phyloP scores from a whole-genome alignment of 2,888 invertebrate species.

The Thecocarcelia acutangulata region DNA sequence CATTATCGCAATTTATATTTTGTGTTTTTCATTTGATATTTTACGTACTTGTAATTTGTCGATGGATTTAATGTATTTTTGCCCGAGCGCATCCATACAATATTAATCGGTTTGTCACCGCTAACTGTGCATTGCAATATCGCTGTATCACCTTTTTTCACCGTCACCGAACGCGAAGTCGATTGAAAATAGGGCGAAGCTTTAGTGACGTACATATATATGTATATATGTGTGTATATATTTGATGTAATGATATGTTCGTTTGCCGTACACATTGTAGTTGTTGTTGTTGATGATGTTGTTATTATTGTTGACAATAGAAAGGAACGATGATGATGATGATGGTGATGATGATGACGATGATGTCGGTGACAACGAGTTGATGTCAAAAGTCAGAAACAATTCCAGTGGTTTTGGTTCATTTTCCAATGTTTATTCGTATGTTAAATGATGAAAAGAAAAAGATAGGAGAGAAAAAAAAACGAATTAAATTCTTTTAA shows the following conservation, averaged over 20 bases:
- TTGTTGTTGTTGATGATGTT: neutral
- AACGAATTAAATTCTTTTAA: neutral
- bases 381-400: slow-evolving; percentile 59
- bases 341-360: slow-evolving; percentile 16
- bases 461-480: neutral
- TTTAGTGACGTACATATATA: slow-evolving; percentile 76
- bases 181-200: slow-evolving; percentile 88
- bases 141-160: slow-evolving; percentile 88
- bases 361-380: slow-evolving; percentile 25
- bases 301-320: slow-evolving; percentile 35
- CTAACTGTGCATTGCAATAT: slow-evolving; percentile 88
- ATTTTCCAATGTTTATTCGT: slow-evolving; percentile 26
- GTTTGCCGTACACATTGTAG: slow-evolving; percentile 23
- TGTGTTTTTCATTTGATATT: slow-evolving; percentile 1
- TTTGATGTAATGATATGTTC: slow-evolving; percentile 36
- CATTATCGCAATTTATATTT: neutral
- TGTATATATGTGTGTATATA: too few relatives aligned
- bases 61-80: slow-evolving; percentile 87
- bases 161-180: slow-evolving; percentile 86
- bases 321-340: slow-evolving; percentile 10
- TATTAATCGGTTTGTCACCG: slow-evolving; percentile 90
- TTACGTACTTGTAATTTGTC: slow-evolving; percentile 85
- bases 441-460: slow-evolving; percentile 28
- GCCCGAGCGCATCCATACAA: slow-evolving; percentile 88
- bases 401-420: slow-evolving; percentile 43